Conservation (phyloP, 2,797 vertebrate genomes). For the Squalus acanthias region DNA sequence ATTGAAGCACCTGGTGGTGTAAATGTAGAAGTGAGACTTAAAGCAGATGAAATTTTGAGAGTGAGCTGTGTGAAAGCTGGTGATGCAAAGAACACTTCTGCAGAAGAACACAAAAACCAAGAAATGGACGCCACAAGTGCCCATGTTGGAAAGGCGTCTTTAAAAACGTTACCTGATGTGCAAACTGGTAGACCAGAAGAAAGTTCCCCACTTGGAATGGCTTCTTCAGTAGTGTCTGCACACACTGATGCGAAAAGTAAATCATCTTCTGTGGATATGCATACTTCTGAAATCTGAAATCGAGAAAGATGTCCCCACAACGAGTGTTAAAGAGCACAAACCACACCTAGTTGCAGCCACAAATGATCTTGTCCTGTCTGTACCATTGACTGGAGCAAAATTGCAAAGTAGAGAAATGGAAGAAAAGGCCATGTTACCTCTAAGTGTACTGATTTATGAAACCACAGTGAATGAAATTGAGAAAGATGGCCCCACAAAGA, state of each 20-base stretch:
- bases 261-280: not conserved
- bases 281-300: not conserved
- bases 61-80: not conserved
- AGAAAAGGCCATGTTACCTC: not conserved
- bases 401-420: not conserved
- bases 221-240: too few relatives aligned
- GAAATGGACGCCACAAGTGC: not conserved
- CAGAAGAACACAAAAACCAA: not conserved
- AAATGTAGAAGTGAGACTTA: not conserved
- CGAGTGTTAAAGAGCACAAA: not conserved
- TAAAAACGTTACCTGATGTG: not conserved
- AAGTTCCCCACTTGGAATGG: not conserved
- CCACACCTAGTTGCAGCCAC: not conserved
- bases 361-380: not conserved
- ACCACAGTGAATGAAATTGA: not conserved
- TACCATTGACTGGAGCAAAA: not conserved
- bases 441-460: not conserved
- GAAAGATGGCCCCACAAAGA: not conserved
- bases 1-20: not conserved
- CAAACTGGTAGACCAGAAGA: not conserved
- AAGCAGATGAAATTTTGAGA: too few relatives aligned
- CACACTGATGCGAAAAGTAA: not conserved
- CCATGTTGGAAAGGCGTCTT: not conserved
- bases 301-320: not conserved
- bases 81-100: not conserved